Evolutionary conservation across 1,140 invertebrate species (phyloP).

Genomic region (Hypothenemus hampei): DNA sequence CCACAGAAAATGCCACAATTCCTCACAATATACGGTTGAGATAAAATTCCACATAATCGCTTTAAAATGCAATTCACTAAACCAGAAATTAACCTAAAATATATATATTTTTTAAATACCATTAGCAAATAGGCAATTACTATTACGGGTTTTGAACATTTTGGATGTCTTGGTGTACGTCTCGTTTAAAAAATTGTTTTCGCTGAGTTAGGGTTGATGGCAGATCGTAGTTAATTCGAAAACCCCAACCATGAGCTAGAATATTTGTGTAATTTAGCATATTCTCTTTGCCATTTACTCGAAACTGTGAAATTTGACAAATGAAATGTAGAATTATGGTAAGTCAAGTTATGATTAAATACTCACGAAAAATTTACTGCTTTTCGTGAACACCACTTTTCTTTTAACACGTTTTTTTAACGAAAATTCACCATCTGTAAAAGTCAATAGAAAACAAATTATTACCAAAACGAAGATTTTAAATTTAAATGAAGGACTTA

Average conservation of each 20-base stretch:
- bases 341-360: background rate
- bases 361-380: conserved; percentile 41
- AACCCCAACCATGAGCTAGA: conserved; percentile 36
- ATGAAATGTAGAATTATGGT: background rate
- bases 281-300: conserved; percentile 38
- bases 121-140: background rate
- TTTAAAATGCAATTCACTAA: conserved; percentile 32
- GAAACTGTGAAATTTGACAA: conserved; percentile 27
- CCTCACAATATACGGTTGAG: conserved; percentile 19
- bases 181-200: conserved; percentile 36
- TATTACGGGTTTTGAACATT: conserved; percentile 33
- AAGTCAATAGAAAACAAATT: too few species aligned
- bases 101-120: background rate
- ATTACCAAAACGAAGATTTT: too few species aligned
- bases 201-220: conserved; percentile 30
- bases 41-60: conserved; percentile 28
- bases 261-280: conserved; percentile 30
- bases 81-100: conserved; percentile 24
- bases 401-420: conserved; percentile 32
- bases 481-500: too few species aligned
- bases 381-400: conserved; percentile 37
- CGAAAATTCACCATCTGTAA: too few species aligned
- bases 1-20: conserved; percentile 38
- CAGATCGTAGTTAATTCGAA: conserved; percentile 37
- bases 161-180: conserved; percentile 32